phyloP scores from a whole-genome alignment of 2,113 vertebrate genomes.

The Rutilus rutilus region DNA sequence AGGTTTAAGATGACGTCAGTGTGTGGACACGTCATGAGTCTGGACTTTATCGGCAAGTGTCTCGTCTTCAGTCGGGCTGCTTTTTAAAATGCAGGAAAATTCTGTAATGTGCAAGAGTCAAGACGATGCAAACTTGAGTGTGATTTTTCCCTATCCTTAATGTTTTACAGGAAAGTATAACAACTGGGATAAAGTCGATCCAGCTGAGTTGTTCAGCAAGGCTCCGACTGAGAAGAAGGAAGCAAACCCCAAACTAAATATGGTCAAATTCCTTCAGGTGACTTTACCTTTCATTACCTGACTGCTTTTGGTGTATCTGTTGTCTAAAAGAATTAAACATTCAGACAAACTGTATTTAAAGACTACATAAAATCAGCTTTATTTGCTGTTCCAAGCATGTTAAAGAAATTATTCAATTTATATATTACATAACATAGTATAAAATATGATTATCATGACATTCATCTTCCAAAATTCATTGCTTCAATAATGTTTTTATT shows the following conservation, averaged over 20 bases:
- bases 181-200: slow-evolving; percentile 98
- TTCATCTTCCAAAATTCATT: no score
- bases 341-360: neutral
- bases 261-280: slow-evolving; percentile 98
- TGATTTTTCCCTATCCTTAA: neutral
- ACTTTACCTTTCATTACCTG: neutral
- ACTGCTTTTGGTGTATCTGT: neutral
- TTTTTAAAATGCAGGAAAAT: neutral
- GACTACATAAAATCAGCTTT: neutral
- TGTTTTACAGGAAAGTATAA: slow-evolving; percentile 88
- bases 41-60: slow-evolving; percentile 92
- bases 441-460: no score
- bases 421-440: neutral
- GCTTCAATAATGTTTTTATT: no score
- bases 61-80: neutral
- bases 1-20: slow-evolving; percentile 97
- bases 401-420: neutral
- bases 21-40: slow-evolving; percentile 96
- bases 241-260: slow-evolving; percentile 95
- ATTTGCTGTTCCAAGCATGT: neutral
- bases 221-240: slow-evolving; percentile 98
- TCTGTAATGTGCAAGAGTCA: neutral
- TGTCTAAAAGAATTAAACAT: neutral
- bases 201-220: slow-evolving; percentile 95
- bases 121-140: neutral